phyloP scores from a whole-genome alignment of 2,113 vertebrate species.

The Aphelocoma coerulescens region DNA sequence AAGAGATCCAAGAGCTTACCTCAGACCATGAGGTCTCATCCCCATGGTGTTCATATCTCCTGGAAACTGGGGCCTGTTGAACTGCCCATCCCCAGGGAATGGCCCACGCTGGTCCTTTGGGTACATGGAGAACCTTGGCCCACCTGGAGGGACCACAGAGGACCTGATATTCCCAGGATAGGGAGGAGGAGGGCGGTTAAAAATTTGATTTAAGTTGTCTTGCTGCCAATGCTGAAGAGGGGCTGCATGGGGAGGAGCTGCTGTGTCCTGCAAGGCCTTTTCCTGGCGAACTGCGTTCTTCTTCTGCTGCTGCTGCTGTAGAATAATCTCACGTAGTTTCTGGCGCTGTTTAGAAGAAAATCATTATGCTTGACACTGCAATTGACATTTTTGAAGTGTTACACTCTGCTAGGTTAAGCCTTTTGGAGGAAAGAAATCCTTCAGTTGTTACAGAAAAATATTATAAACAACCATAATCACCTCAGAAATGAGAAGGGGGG shows the following conservation, averaged over 20 bases:
- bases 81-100: slow-evolving; percentile 75
- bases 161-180: slow-evolving; percentile 85
- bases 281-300: slow-evolving; percentile 86
- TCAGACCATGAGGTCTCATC: slow-evolving; percentile 78
- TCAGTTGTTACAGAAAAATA: not conserved
- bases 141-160: slow-evolving; percentile 67
- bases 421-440: not conserved
- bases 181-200: slow-evolving; percentile 89
- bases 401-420: not conserved
- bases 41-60: slow-evolving; percentile 75
- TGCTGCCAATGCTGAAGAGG: slow-evolving; percentile 82
- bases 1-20: slow-evolving; percentile 67
- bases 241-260: slow-evolving; percentile 57
- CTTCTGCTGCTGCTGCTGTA: slow-evolving; percentile 93
- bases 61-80: slow-evolving; percentile 77
- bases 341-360: slow-evolving; percentile 78
- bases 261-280: slow-evolving; percentile 79
- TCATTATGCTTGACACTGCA: not conserved
- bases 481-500: not conserved
- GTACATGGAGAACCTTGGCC: slow-evolving; percentile 76
- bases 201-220: slow-evolving; percentile 75
- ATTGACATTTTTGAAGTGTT: not conserved
- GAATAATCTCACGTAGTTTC: slow-evolving; percentile 89
- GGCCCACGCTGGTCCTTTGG: slow-evolving; percentile 79
- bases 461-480: not conserved